These are phyloP conservation scores for Prostheceraeus crozeri DNA, from an alignment of 2,888 invertebrate genomes.

Conservation along the genomic window DNA sequence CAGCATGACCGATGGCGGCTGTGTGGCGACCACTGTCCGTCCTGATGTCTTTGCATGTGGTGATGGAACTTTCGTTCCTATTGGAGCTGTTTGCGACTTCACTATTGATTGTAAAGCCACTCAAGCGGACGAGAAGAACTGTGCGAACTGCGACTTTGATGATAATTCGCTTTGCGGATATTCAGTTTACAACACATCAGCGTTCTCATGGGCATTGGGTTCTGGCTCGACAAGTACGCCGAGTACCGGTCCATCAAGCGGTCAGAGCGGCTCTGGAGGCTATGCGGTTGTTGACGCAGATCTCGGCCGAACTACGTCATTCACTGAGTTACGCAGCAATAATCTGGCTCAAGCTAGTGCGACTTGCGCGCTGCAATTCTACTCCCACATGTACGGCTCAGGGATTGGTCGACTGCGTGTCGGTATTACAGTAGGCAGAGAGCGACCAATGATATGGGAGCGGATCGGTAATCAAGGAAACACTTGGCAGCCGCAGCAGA, in stretches of 20 bases:
- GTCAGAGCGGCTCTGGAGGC: no score
- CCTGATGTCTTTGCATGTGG: constrained; percentile 44
- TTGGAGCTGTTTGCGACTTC: constrained; percentile 45
- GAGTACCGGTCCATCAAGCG: constrained; percentile 52
- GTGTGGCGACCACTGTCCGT: constrained; percentile 44
- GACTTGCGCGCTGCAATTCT: constrained; percentile 33
- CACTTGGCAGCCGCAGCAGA: constrained; percentile 34
- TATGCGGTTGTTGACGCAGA: no score
- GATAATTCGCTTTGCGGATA: constrained; percentile 23
- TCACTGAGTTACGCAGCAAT: no score
- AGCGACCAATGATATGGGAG: constrained; percentile 32
- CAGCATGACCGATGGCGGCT: constrained; percentile 45
- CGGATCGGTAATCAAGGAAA: constrained; percentile 35
- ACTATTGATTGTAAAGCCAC: constrained; percentile 37
- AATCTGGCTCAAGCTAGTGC: no score
- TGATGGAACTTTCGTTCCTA: constrained; percentile 44
- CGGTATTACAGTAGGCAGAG: not conserved
- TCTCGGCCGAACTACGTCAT: no score
- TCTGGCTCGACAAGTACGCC: constrained; percentile 41
- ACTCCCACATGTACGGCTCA: constrained; percentile 38
- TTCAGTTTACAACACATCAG: not conserved
- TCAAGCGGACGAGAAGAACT: constrained; percentile 38
- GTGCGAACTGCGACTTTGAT: constrained; percentile 41
- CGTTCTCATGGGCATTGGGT: constrained; percentile 33
- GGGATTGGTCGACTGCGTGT: constrained; percentile 22